Evolutionary conservation across 2,113 vertebrate species (phyloP).

Genomic region (Balaeniceps rex): DNA sequence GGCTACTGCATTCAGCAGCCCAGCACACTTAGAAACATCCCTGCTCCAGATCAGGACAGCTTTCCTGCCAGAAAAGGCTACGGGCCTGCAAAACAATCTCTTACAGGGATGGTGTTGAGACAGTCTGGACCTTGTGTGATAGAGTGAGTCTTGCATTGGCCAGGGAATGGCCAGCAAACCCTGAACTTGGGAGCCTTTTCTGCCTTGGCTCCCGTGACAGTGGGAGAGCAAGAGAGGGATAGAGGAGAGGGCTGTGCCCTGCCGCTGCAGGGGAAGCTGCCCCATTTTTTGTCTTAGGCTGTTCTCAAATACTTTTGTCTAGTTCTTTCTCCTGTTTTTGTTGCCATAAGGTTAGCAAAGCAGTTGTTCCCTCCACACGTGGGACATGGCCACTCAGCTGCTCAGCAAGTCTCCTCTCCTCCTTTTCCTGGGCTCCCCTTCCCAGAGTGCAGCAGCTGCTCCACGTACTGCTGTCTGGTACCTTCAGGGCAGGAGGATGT

Average conservation of each 20-base stretch:
- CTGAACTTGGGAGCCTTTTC: neutral
- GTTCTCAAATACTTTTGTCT: neutral
- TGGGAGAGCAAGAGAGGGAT: neutral
- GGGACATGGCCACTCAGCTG: accelerated
- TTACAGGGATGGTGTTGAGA: neutral
- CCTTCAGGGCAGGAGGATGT: neutral
- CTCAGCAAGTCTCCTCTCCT: neutral
- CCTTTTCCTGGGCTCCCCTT: neutral
- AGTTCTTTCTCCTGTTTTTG: neutral
- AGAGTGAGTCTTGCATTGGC: neutral
- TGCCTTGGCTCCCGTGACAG: neutral
- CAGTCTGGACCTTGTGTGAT: neutral
- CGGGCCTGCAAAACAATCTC: neutral
- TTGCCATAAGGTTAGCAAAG: neutral
- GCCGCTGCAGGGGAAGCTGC: neutral
- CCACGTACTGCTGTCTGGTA: neutral
- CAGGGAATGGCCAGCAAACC: neutral
- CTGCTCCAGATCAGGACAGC: neutral
- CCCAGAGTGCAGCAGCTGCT: neutral
- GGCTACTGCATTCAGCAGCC: neutral
- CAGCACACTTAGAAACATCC: neutral
- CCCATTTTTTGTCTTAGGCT: neutral
- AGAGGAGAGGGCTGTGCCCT: neutral
- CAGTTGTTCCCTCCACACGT: accelerated
- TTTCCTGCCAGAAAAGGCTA: neutral